Evolutionary conservation across 2,888 invertebrate species (phyloP).

Genomic region (Thereva nobilitata): DNA sequence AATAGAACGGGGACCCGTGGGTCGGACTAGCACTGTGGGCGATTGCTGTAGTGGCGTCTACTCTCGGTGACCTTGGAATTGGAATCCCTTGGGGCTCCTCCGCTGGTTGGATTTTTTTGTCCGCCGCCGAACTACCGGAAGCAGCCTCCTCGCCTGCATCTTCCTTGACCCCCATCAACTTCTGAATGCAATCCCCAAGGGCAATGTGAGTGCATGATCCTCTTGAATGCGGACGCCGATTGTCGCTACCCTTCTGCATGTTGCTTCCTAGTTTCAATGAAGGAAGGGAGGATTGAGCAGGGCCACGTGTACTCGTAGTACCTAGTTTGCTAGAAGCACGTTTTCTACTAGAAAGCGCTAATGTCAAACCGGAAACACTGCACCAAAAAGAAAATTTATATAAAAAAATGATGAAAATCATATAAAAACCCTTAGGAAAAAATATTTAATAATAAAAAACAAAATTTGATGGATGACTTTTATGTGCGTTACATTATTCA

Average conservation of each 20-base stretch:
- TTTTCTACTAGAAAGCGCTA: constrained; percentile 46
- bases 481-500: no score
- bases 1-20: constrained; percentile 52
- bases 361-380: constrained; percentile 48
- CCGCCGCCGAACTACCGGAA: no score
- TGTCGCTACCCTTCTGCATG: background rate
- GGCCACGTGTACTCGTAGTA: no score
- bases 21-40: constrained; percentile 53
- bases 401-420: constrained; percentile 16
- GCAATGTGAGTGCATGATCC: constrained; percentile 13
- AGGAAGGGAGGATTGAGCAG: background rate
- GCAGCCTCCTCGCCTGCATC: background rate
- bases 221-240: background rate
- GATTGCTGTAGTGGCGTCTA: constrained; percentile 33
- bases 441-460: background rate
- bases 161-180: constrained; percentile 21
- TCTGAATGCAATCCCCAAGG: constrained; percentile 27
- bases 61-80: constrained; percentile 20
- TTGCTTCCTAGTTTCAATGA: no score
- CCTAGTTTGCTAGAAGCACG: constrained; percentile 23
- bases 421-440: background rate
- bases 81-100: constrained; percentile 16
- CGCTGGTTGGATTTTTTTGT: background rate
- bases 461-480: no score
- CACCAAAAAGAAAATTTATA: constrained; percentile 35